Percentiles rank a stretch among this genome's conserved stretches.
phyloP scores from a whole-genome alignment of 2,113 vertebrate species.

The Xenotilapia leptura region DNA sequence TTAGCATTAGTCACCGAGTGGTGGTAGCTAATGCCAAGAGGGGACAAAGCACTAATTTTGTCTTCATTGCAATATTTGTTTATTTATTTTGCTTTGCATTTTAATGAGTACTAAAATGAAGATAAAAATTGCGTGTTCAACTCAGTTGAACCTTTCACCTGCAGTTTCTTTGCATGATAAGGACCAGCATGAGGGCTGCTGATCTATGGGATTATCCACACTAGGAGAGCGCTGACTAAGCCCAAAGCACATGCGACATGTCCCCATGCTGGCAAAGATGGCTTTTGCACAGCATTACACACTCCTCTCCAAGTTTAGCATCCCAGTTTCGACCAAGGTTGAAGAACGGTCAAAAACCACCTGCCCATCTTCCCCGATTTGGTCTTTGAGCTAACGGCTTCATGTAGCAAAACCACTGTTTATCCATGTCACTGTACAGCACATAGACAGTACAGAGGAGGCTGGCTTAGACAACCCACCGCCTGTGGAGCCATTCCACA shows the following conservation, averaged over 20 bases:
- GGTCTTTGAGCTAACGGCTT: fast-evolving
- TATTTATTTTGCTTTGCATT: not conserved
- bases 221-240: not conserved
- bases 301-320: not conserved
- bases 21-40: not conserved
- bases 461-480: not conserved
- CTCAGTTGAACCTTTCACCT: not conserved
- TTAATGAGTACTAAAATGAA: not conserved
- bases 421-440: not conserved
- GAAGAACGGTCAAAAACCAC: not conserved
- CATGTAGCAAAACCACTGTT: not conserved
- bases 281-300: not conserved
- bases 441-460: fast-evolving
- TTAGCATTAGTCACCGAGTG: not conserved
- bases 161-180: not conserved
- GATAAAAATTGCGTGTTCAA: not conserved
- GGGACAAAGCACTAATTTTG: not conserved
- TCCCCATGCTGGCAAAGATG: not conserved
- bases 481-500: not conserved
- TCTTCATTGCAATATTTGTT: not conserved
- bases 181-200: not conserved
- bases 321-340: fast-evolving
- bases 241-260: not conserved
- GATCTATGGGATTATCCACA: not conserved
- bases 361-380: fast-evolving